These are phyloP conservation scores for Spheniscus humboldti DNA, from an alignment of 2,797 vertebrate species.

Conservation along the genomic window DNA sequence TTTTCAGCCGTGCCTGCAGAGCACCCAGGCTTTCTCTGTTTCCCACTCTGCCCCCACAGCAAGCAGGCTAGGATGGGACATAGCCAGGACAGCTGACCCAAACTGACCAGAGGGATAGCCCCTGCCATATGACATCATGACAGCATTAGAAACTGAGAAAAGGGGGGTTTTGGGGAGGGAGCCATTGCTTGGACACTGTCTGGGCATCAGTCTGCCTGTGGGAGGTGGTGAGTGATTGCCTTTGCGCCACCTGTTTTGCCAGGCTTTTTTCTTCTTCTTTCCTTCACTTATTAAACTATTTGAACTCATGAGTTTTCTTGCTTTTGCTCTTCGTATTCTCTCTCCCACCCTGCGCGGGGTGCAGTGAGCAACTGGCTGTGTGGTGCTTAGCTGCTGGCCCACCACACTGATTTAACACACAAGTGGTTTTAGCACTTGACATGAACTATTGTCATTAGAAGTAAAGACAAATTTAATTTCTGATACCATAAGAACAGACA, in stretches of 20 bases:
- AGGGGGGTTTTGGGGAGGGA: background rate
- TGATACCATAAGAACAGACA: background rate
- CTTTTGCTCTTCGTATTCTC: background rate
- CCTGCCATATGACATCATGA: background rate
- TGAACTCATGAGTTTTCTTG: background rate
- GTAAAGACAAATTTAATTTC: background rate
- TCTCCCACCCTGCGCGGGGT: rapidly evolving
- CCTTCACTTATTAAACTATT: background rate
- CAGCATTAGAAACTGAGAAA: background rate
- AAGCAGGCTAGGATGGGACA: background rate
- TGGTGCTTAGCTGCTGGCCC: background rate
- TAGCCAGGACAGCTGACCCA: background rate
- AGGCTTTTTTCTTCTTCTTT: background rate
- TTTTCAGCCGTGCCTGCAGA: background rate
- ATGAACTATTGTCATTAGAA: background rate
- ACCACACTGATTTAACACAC: background rate
- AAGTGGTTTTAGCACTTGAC: background rate
- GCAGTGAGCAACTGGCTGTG: background rate
- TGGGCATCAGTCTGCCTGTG: background rate
- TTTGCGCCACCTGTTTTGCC: background rate
- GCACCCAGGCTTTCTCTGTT: background rate
- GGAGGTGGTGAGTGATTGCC: background rate
- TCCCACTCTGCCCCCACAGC: background rate
- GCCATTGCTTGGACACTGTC: background rate
- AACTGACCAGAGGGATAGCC: background rate